Evolutionary conservation across 1,140 invertebrate species (phyloP), one percentile per base, ranked within the genome.

Genomic region (Sycophila sp.): DNA sequence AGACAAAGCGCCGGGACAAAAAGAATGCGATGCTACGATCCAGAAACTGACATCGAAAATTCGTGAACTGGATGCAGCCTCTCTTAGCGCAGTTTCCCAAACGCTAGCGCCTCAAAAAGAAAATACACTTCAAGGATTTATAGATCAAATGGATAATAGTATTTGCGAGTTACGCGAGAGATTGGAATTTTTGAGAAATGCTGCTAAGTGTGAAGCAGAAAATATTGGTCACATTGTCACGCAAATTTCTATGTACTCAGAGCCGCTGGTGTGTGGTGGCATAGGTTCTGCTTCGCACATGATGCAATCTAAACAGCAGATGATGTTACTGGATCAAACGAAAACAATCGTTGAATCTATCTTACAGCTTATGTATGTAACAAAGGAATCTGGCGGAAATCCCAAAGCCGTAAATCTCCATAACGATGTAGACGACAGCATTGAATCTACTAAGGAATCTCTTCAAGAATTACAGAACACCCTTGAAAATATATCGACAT

Each of bases 1-100:
- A 40, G 96, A 98, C 77, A 96, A 95, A 80, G 96, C 97, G 0
- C 97, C 98, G 0, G 98, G 98, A 0, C 96, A 98, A 80, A 92
- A 92, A 5, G 97, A 99, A 85, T 98, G 97, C 83, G 94, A 96
- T 42, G 87, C 89, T 1, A 94, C 94, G 0, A 90, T 98, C 59
- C 92, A 95, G 19, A 91, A 91, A 19, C 83, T 99, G 6, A 92
- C 89, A 53, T 86, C 88, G 0, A 91, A 92, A 68, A 92, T 96
- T 4, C 87, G 92, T 0, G 92, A 96, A 49, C 82, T 99, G 28
- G 96, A 99, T 84, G 92, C 94, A 73, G 93, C 94, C 2, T 93
- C 94, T 0, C 85, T 99, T 69, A 92, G 93, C 49, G 94, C 95
- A 0, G 93, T 96, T 15, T 94, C 93, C 1, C 94, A 98, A 80